Evolutionary conservation across 2,888 invertebrate species (phyloP), one percentile per base, ranked within the genome.

Genomic region (Tetranychus truncatus): DNA sequence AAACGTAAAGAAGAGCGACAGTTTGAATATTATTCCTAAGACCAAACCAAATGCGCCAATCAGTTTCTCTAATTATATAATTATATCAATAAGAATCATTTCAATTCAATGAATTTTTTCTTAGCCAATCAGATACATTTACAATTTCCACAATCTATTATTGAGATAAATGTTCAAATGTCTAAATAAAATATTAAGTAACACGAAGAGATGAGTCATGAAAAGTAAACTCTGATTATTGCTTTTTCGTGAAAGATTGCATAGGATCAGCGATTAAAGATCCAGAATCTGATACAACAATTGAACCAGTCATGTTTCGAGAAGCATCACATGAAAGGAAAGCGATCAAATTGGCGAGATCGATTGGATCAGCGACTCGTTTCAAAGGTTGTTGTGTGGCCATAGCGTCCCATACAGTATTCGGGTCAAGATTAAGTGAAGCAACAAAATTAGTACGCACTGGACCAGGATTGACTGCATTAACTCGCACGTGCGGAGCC

Each of bases 391-490:
- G 9, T 15, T 0, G 9, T 55, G 5, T 6, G 9, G 9, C 55
- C 46, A 55, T 55, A 15, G 2, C 1, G 55, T 55, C 55, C 55
- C 9, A 15, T 55, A 55, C 1, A 55, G 55, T 15, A 15, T 55
- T 6, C 7, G 55, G 55, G 15, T 55, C 69, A 6, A 11, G 6
- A 3, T 20, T 18, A 9, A 66, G 1, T 6, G 9, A 11, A 9
- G 18, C 8, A 5, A 18, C 0, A 11, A 69, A 69, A 11, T 69
- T 69, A 2, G 66, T 74, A 1, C 15, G 15, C 2, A 74, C 74
- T 55, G 74, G 66, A 46, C 74, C 74, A 18, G 74, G 74, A n/a
- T 45, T 72, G 21, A 74, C 21, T 18, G 67, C 45, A 44, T 74
- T 74, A 66, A 74, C 74, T 66, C 74, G 74, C 21, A 74, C 66